phyloP scores from a whole-genome alignment of 2,113 vertebrate species.

The Phrynosoma platyrhinos region DNA sequence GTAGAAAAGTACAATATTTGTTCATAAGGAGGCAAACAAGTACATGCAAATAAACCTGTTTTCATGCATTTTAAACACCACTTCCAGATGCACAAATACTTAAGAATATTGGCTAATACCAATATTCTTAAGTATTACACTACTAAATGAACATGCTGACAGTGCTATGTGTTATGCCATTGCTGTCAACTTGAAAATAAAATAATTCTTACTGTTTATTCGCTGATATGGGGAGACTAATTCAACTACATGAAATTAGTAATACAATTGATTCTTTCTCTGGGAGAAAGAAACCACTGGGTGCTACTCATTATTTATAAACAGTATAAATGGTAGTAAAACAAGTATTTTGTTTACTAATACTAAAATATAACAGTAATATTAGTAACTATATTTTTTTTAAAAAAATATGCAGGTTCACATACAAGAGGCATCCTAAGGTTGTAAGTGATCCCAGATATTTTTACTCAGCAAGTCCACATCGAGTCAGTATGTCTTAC shows the following conservation, averaged over 20 bases:
- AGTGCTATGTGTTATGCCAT: neutral
- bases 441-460: no score
- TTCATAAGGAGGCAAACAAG: slow-evolving; percentile 5
- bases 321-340: neutral
- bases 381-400: no score
- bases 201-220: neutral
- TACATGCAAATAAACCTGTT: neutral
- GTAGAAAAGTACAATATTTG: slow-evolving; percentile 3
- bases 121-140: neutral
- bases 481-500: no score
- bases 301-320: neutral
- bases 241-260: no score
- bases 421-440: no score
- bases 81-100: neutral
- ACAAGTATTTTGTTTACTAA: no score
- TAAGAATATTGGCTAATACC: neutral
- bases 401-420: no score
- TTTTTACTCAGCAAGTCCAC: no score
- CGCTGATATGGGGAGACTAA: neutral
- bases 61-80: neutral
- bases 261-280: neutral
- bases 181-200: neutral
- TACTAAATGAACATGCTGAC: neutral
- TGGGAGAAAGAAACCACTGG: neutral
- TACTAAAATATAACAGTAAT: no score